Evolutionary conservation across 1,140 invertebrate genomes (phyloP), one percentile per base, ranked within the genome.

Genomic region (Drosophila prosaltans): DNA sequence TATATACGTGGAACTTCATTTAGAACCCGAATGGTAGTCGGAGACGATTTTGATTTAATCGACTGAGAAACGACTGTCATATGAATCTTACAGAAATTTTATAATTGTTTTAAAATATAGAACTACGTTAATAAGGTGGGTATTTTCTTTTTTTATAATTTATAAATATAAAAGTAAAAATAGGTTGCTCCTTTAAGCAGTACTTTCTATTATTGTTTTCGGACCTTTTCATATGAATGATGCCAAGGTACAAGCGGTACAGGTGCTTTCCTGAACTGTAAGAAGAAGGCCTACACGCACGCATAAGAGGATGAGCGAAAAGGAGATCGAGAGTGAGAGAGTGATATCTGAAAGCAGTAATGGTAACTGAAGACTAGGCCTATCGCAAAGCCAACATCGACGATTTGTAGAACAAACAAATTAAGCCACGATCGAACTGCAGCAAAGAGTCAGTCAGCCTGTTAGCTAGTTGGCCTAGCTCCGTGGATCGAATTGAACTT

Each of bases 341-440:
- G 24, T 8, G 21, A 8, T 36, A 36, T 36, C 1, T 26, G 8
- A 24, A 40, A 9, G 9, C 39, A 40, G 39, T 40, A 9, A 40
- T 40, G 39, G 39, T 26, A 26, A 48, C 21, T 48, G 16, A 48
- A 63, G 36, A 40, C 65, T 39, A 28, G 24, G 39, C 55, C 61
- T 81, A 85, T 85, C 78, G 69, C 28, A 54, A 36, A 36, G 64
- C 36, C 63, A 73, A 70, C 79, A 88, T 82, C 82, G 41, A 68
- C 82, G 78, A 86, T 86, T 86, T 86, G 82, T 86, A 78, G 72
- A 67, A 70, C 67, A 77, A 85, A 83, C 83, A 86, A 88, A 86
- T 80, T 80, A 80, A 80, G 69, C 83, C 36, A 30, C 71, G 57
- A 64, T 40, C 68, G 61, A 68, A 40, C 57, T 40, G 60, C 30